Evolutionary conservation across 2,797 vertebrate genomes (phyloP).

Genomic region (Ataeniobius toweri): DNA sequence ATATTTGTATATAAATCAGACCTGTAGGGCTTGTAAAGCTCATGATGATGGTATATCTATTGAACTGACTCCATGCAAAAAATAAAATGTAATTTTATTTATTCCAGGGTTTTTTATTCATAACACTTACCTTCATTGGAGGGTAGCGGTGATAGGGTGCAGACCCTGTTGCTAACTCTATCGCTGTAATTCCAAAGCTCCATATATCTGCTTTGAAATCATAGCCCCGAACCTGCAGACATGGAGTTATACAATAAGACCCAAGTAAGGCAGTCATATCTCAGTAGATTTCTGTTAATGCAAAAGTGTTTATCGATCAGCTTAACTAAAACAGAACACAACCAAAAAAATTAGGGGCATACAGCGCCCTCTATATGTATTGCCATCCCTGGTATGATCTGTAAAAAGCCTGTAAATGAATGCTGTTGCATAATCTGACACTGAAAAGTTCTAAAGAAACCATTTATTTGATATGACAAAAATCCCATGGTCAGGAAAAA

Average conservation of each 20-base stretch:
- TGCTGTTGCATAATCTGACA: not conserved
- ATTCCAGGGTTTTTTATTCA: not conserved
- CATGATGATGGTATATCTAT: not conserved
- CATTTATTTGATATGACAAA: not conserved
- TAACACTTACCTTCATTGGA: constrained; percentile 93
- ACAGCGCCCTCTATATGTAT: not conserved
- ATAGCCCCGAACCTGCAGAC: constrained; percentile 93
- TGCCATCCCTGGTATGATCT: not conserved
- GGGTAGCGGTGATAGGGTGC: constrained; percentile 98
- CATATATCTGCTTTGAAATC: constrained; percentile 99
- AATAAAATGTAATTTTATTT: not conserved
- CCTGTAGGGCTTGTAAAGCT: not conserved
- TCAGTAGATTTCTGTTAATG: not conserved
- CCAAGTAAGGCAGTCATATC: not conserved
- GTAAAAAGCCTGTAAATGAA: not conserved
- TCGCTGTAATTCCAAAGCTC: constrained; percentile 99
- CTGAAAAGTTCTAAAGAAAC: not conserved
- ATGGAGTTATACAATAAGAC: constrained; percentile 6
- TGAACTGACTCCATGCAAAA: not conserved
- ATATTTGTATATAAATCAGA: not conserved
- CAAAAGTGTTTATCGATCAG: not conserved
- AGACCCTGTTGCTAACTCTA: constrained; percentile 95
- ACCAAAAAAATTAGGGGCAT: not conserved
- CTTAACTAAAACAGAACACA: not conserved
- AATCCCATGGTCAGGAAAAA: not conserved